A percentile compares a stretch with the other conserved stretches of the same genome.
These are phyloP conservation scores for Spea hammondii DNA, from an alignment of 2,797 vertebrate genomes.

Conservation along the genomic window DNA sequence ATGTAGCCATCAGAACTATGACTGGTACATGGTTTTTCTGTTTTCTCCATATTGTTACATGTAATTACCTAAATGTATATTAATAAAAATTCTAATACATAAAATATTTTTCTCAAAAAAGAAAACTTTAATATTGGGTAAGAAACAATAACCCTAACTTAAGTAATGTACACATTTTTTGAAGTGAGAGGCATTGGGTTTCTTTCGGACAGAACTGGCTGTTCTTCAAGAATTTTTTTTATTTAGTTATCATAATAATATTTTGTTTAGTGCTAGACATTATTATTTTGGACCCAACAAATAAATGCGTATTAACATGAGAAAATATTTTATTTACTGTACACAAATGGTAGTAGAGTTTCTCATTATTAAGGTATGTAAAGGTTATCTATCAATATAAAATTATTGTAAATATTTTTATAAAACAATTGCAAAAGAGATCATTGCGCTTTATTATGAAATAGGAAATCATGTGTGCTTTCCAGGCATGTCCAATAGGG, in stretches of 20 bases:
- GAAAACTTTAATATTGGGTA: too few relatives aligned
- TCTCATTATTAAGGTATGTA: neutral
- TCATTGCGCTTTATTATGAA: too few relatives aligned
- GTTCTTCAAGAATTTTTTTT: conserved; percentile 10
- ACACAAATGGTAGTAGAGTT: neutral
- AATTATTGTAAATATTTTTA: neutral
- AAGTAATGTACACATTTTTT: too few relatives aligned
- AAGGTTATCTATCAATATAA: neutral
- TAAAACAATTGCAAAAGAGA: neutral
- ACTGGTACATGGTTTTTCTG: too few relatives aligned
- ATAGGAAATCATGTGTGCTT: too few relatives aligned
- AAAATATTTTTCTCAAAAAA: too few relatives aligned
- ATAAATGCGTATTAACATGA: neutral
- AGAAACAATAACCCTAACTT: too few relatives aligned
- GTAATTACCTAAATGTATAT: too few relatives aligned
- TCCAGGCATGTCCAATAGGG: too few relatives aligned
- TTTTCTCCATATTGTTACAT: too few relatives aligned
- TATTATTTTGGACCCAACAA: conserved; percentile 3
- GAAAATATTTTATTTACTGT: conserved; percentile 22
- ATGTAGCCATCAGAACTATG: too few relatives aligned
- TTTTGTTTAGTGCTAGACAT: conserved; percentile 10
- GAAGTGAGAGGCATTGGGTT: neutral
- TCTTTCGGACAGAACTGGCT: neutral
- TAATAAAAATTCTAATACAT: too few relatives aligned
- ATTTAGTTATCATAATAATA: neutral